Percentiles rank a stretch among this genome's conserved stretches.
These are phyloP conservation scores for Bubalus kerabau DNA, from an alignment of 2,113 vertebrate species.

Conservation along the genomic window DNA sequence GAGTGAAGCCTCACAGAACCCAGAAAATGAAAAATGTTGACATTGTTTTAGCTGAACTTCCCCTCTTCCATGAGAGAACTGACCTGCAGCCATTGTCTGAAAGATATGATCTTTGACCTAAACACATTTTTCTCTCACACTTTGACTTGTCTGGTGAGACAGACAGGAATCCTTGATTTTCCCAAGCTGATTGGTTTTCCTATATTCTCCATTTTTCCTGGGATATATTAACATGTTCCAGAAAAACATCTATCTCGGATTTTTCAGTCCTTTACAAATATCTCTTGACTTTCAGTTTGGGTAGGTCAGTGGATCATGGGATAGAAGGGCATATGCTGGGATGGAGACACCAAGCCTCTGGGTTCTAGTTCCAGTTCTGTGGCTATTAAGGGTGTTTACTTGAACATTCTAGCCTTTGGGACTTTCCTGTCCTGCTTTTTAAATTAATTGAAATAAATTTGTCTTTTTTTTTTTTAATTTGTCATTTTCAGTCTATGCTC, in stretches of 20 bases:
- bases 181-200: background rate
- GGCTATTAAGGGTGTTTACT: background rate
- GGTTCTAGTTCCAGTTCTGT: background rate
- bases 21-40: slow-evolving; percentile 38
- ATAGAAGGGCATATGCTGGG: background rate
- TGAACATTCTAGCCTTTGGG: background rate
- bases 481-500: background rate
- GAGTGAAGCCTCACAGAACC: slow-evolving; percentile 5
- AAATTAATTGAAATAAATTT: background rate
- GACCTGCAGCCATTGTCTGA: background rate
- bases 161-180: background rate
- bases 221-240: background rate
- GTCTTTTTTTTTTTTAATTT: background rate
- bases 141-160: background rate
- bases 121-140: background rate
- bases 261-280: background rate
- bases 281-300: background rate
- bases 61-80: slow-evolving; percentile 28
- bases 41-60: slow-evolving; percentile 51
- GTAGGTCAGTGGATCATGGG: background rate
- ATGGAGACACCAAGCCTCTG: background rate
- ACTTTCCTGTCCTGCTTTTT: background rate
- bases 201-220: background rate
- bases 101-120: background rate
- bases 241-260: background rate